phyloP scores from a whole-genome alignment of 2,797 vertebrate genomes.

The Coregonus suidteri region DNA sequence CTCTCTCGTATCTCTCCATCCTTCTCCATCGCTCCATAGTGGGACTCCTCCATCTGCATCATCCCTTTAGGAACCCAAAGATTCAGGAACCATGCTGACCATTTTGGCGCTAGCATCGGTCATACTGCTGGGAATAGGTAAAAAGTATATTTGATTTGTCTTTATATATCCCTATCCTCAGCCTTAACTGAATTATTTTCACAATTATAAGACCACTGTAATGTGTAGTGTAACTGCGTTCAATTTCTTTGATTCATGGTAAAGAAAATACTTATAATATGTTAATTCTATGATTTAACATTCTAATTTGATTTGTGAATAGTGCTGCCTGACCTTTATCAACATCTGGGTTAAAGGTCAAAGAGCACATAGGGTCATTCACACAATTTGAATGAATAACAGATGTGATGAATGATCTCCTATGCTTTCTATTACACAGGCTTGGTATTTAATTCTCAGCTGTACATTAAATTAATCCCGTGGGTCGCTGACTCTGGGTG shows the following conservation, averaged over 20 bases:
- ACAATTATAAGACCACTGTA: not conserved
- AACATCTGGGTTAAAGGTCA: constrained; percentile 44
- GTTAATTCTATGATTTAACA: not conserved
- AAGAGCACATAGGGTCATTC: not conserved
- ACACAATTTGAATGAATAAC: not conserved
- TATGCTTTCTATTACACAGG: not conserved
- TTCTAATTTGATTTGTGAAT: not conserved
- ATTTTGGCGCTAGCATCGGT: constrained; percentile 72
- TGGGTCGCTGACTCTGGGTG: not conserved
- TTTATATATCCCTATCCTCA: not conserved
- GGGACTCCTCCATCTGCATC: constrained; percentile 46
- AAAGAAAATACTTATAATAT: not conserved
- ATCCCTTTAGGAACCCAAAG: constrained; percentile 16
- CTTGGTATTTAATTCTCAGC: not conserved
- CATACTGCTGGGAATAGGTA: constrained; percentile 76
- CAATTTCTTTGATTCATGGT: not conserved
- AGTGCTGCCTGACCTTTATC: not conserved
- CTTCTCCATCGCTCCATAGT: constrained; percentile 31
- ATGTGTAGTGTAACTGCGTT: not conserved
- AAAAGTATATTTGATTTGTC: constrained; percentile 20
- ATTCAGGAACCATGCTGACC: constrained; percentile 74
- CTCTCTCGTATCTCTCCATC: constrained; percentile 30
- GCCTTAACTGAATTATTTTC: not conserved
- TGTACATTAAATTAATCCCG: not conserved
- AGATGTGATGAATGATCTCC: not conserved